phyloP scores from a whole-genome alignment of 1,140 invertebrate genomes.

The Psilanteris sp. region DNA sequence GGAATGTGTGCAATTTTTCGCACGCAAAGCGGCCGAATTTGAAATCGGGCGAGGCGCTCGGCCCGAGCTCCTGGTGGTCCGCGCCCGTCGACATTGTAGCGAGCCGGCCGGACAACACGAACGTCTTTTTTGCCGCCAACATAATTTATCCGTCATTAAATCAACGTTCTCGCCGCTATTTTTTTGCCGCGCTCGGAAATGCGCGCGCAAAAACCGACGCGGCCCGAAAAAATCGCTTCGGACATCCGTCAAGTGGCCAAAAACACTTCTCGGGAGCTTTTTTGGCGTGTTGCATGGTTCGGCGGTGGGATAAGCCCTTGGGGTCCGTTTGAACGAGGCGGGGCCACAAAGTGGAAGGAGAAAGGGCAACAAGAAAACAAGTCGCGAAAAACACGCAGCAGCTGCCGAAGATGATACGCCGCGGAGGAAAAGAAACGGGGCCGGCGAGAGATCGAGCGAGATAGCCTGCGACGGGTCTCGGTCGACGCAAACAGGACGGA shows the following conservation, averaged over 20 bases:
- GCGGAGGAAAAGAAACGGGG: not conserved
- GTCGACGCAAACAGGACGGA: constrained; percentile 13
- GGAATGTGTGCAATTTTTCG: constrained; percentile 36
- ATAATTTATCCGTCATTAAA: constrained; percentile 53
- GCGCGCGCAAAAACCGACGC: no score
- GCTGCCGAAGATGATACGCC: constrained; percentile 58
- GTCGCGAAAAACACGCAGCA: constrained; percentile 60
- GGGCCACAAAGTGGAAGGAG: constrained; percentile 40
- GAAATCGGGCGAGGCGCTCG: not conserved
- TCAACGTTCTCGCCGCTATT: constrained; percentile 18
- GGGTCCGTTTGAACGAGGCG: constrained; percentile 45
- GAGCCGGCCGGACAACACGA: constrained; percentile 1
- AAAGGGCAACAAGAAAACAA: constrained; percentile 26
- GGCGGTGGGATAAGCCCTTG: constrained; percentile 21
- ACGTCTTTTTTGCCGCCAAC: constrained; percentile 22
- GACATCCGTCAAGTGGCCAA: no score
- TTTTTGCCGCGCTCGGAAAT: no score
- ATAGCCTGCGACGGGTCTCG: not conserved
- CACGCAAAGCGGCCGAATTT: constrained; percentile 15
- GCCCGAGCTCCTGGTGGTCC: constrained; percentile 16
- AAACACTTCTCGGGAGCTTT: no score
- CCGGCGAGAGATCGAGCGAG: not conserved
- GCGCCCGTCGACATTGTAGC: constrained; percentile 9
- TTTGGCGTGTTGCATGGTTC: constrained; percentile 1
- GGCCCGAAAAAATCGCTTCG: no score